Conservation (phyloP, 1,140 invertebrate species). For the Sogatella furcifera region DNA sequence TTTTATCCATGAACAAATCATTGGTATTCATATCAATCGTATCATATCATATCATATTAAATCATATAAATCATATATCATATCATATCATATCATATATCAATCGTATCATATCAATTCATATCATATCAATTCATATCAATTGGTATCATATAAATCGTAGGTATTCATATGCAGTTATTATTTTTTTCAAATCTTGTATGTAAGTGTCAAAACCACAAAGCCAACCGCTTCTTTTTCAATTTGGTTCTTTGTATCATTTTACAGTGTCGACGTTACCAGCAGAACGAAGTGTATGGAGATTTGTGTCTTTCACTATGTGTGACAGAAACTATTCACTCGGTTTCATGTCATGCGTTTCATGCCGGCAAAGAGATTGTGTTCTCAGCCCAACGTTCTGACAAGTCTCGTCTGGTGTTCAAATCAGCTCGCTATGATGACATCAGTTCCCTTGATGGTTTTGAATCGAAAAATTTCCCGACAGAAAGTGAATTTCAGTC, state of each 20-base stretch:
- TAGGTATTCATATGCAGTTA: too few species aligned
- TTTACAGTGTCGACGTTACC: conserved; percentile 42
- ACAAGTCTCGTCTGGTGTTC: conserved; percentile 38
- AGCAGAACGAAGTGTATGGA: conserved; percentile 39
- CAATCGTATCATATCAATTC: too few species aligned
- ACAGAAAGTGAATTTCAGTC: conserved; percentile 39
- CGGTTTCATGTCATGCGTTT: conserved; percentile 43
- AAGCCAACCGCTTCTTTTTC: not conserved
- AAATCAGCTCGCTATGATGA: conserved; percentile 34
- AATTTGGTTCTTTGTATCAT: not conserved
- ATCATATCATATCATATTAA: too few species aligned
- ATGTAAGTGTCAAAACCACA: not conserved
- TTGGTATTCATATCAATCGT: too few species aligned
- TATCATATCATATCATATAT: too few species aligned
- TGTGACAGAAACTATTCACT: conserved; percentile 36
- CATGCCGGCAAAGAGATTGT: conserved; percentile 43
- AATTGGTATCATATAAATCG: too few species aligned
- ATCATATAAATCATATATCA: too few species aligned
- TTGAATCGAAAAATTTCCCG: conserved; percentile 37
- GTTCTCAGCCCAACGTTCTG: conserved; percentile 43
- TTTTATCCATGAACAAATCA: too few species aligned
- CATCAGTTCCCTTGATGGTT: conserved; percentile 36
- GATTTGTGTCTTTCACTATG: conserved; percentile 45
- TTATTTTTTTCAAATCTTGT: conserved; percentile 1
- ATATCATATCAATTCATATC: too few species aligned